Conservation (phyloP, 2,888 invertebrate species). For the Lycocerus yunnanus region DNA sequence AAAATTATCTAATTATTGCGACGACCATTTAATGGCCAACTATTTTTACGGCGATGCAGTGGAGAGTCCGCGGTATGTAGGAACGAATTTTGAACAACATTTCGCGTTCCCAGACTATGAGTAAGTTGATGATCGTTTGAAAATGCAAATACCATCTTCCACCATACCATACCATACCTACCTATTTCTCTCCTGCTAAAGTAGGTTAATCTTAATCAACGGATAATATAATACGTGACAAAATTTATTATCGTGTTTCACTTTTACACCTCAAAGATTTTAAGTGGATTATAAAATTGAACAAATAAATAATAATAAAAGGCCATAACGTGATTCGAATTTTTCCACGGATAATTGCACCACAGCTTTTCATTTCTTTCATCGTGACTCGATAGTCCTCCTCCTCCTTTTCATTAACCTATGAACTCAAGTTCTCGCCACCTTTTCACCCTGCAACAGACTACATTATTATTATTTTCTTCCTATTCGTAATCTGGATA, state of each 20-base stretch:
- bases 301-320: neutral
- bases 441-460: neutral
- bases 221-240: neutral
- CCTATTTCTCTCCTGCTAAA: neutral
- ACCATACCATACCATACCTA: neutral
- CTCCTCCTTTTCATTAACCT: conserved; percentile 48
- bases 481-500: neutral
- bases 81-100: conserved; percentile 12
- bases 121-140: conserved; percentile 12
- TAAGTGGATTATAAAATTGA: neutral
- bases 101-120: conserved; percentile 27
- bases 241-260: neutral
- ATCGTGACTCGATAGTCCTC: conserved; percentile 38
- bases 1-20: neutral
- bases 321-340: neutral
- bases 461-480: neutral
- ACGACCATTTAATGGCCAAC: conserved; percentile 5
- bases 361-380: neutral
- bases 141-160: neutral
- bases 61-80: conserved; percentile 25
- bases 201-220: neutral
- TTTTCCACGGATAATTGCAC: neutral
- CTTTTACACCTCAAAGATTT: neutral
- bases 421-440: conserved; percentile 45
- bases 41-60: conserved; percentile 27